These are phyloP conservation scores for Drosophila subpulchrella DNA, from an alignment of 1,140 invertebrate species.

Conservation along the genomic window DNA sequence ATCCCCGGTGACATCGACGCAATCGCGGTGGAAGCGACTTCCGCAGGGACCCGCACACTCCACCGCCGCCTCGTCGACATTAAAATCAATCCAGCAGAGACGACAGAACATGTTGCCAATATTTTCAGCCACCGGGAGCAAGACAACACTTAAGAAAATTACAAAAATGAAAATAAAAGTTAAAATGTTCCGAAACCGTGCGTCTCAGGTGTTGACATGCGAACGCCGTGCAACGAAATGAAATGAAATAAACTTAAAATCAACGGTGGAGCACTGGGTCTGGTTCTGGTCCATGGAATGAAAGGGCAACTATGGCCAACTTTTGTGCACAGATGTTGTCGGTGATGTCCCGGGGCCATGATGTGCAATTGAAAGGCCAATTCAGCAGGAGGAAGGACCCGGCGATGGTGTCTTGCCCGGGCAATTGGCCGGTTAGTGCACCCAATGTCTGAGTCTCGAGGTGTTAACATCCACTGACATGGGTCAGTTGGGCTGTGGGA, in stretches of 20 bases:
- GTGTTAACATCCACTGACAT: slow-evolving; percentile 20
- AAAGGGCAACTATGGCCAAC: slow-evolving; percentile 26
- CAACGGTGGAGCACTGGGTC: background rate
- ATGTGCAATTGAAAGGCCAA: slow-evolving; percentile 66
- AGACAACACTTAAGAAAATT: slow-evolving; percentile 74
- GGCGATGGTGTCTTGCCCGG: background rate
- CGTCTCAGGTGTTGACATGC: slow-evolving; percentile 68
- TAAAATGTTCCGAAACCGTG: background rate
- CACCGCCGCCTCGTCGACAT: slow-evolving; percentile 40
- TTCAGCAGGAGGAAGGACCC: slow-evolving; percentile 15
- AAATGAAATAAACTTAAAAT: slow-evolving; percentile 5
- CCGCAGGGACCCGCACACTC: slow-evolving; percentile 70
- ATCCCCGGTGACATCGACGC: slow-evolving; percentile 62
- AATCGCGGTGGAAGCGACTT: slow-evolving; percentile 55
- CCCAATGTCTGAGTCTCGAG: background rate
- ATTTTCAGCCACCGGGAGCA: slow-evolving; percentile 31
- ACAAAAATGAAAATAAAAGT: slow-evolving; percentile 28
- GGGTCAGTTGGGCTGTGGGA: background rate
- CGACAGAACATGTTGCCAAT: slow-evolving; percentile 83
- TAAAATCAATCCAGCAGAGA: slow-evolving; percentile 83
- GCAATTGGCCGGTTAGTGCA: slow-evolving; percentile 2
- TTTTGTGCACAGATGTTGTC: slow-evolving; percentile 34
- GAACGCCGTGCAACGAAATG: slow-evolving; percentile 43
- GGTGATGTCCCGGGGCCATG: slow-evolving; percentile 43
- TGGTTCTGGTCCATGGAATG: background rate